These are phyloP conservation scores for Pempheris klunzingeri DNA, from an alignment of 2,797 vertebrate species.

Conservation along the genomic window DNA sequence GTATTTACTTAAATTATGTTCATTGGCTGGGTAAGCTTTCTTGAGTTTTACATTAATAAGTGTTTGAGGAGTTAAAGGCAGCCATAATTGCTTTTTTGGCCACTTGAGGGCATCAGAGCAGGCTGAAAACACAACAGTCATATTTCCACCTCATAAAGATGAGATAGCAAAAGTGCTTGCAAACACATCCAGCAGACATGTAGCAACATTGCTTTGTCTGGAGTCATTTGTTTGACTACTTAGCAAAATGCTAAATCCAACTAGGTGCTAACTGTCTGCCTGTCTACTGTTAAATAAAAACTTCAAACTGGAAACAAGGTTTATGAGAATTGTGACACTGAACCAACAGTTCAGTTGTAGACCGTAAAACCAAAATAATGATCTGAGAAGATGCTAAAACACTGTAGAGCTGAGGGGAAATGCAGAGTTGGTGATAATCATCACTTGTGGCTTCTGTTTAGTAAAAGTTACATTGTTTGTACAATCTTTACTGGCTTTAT, in stretches of 20 bases:
- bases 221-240: neutral
- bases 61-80: slow-evolving; percentile 1
- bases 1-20: neutral
- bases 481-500: neutral
- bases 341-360: neutral
- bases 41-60: neutral
- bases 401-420: neutral
- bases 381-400: neutral
- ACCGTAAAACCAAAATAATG: neutral
- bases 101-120: neutral
- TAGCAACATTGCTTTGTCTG: too few species aligned
- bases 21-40: neutral
- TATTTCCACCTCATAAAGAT: neutral
- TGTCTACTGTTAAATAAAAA: too few species aligned
- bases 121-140: neutral
- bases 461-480: neutral
- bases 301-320: neutral
- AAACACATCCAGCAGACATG: neutral
- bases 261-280: neutral
- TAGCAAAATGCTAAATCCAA: neutral
- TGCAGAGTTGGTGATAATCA: neutral
- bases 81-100: neutral
- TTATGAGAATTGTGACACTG: neutral
- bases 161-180: neutral
- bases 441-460: neutral